Evolutionary conservation across 53 echinoderm and acorn worm genomes (phyloP).

Genomic region (Zoroaster sp.): DNA sequence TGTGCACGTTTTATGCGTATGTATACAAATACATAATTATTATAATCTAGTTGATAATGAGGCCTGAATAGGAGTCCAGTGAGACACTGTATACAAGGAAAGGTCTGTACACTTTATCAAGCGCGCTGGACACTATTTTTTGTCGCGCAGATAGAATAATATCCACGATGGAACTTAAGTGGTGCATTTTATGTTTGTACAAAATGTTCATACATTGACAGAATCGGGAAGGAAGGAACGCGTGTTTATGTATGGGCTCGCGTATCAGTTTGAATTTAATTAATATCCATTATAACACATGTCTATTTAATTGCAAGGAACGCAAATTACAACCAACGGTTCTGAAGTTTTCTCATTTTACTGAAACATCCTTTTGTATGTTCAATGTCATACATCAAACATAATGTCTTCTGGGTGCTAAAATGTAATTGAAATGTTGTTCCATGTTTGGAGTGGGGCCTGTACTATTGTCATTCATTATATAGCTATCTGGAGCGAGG

Average conservation of each 20-base stretch:
- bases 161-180: neutral
- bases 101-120: neutral
- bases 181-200: neutral
- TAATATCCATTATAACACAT: neutral
- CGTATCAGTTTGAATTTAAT: neutral
- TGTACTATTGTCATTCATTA: too few relatives aligned
- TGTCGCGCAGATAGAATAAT: neutral
- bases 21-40: constrained; percentile 34
- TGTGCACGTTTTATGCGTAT: constrained; percentile 37
- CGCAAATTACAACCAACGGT: neutral
- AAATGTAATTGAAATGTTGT: neutral
- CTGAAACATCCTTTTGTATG: neutral
- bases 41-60: constrained; percentile 4
- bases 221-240: neutral
- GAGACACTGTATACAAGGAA: neutral
- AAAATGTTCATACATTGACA: neutral
- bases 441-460: neutral
- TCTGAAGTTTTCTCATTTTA: neutral
- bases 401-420: neutral
- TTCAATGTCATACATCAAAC: neutral
- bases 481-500: too few relatives aligned
- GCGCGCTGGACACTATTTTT: neutral
- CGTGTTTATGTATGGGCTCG: neutral
- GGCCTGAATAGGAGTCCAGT: neutral
- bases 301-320: neutral